Conservation (phyloP, 2,797 vertebrate species). For the Schizopygopsis pylzovi region DNA sequence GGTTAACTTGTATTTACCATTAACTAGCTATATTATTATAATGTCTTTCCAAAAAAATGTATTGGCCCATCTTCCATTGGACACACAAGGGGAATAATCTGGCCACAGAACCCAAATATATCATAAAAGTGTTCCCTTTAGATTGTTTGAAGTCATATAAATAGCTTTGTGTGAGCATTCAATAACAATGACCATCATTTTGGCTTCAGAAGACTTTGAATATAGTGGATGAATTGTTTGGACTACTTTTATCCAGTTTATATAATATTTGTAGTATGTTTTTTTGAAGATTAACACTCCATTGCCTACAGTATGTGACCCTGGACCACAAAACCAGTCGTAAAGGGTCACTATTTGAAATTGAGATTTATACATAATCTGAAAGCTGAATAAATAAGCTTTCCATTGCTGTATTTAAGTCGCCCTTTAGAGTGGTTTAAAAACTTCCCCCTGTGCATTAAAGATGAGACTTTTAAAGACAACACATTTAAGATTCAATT, state of each 20-base stretch:
- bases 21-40: background rate
- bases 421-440: background rate
- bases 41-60: background rate
- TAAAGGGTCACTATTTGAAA: no score
- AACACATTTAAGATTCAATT: background rate
- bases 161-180: background rate
- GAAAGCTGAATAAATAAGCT: no score
- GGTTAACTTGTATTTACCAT: conserved; percentile 72
- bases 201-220: background rate
- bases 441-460: background rate
- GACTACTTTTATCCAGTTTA: background rate
- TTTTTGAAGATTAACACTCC: background rate
- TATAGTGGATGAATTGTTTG: background rate
- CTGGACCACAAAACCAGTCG: no score
- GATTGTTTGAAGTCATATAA: background rate
- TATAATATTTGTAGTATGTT: background rate
- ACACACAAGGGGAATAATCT: background rate
- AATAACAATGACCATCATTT: background rate
- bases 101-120: background rate
- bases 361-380: no score
- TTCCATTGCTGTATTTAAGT: no score
- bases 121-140: background rate
- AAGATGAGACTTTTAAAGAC: background rate
- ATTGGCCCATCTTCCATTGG: background rate
- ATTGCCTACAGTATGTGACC: background rate